A percentile compares a stretch with the other conserved stretches of the same genome.
Evolutionary conservation across 2,797 vertebrate species (phyloP).

Genomic region (Cossypha heuglini): DNA sequence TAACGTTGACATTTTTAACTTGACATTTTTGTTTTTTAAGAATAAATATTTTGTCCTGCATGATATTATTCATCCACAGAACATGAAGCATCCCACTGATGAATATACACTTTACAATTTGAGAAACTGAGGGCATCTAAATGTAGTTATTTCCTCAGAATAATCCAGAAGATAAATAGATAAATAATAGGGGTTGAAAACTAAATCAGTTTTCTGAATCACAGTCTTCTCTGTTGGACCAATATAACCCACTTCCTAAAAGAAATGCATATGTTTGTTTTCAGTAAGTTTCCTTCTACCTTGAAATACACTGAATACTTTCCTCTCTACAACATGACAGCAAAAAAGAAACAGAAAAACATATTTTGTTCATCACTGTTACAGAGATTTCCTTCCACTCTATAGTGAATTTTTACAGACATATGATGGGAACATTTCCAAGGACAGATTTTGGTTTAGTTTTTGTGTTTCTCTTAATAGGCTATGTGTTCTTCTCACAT

Average conservation of each 20-base stretch:
- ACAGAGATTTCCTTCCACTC: not conserved
- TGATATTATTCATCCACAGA: not conserved
- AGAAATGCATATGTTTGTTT: not conserved
- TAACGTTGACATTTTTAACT: not conserved
- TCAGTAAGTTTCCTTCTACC: not conserved
- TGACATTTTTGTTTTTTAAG: not conserved
- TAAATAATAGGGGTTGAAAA: not conserved
- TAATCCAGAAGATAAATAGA: not conserved
- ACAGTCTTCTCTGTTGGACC: not conserved
- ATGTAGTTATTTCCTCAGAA: not conserved
- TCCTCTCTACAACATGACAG: not conserved
- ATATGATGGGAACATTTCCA: not conserved
- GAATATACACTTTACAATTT: not conserved
- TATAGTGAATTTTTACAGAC: not conserved
- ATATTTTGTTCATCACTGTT: not conserved
- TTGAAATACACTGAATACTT: not conserved
- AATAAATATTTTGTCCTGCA: not conserved
- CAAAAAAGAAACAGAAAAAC: not conserved
- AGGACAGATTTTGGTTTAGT: not conserved
- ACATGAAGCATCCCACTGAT: not conserved
- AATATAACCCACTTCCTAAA: not conserved
- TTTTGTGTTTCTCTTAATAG: not conserved
- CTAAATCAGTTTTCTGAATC: not conserved
- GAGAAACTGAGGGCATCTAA: not conserved
- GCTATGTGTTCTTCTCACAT: not conserved